Conservation (phyloP, 2,888 invertebrate species). For the Tinea trinotella region DNA sequence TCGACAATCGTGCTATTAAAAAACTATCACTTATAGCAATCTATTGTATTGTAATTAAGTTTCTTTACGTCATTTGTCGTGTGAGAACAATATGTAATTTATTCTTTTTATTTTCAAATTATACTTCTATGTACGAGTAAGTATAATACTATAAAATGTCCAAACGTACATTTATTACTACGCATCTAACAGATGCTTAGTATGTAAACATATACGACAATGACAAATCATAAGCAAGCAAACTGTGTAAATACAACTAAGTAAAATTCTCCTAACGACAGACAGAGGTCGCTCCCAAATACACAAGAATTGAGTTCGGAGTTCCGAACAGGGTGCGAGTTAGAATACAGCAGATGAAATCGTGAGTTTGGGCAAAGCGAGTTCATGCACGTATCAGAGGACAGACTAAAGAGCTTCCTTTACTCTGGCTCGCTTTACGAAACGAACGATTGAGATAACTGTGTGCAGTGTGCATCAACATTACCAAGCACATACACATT, state of each 20-base stretch:
- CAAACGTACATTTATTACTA: no score
- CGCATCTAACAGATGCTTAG: no score
- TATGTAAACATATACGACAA: neutral
- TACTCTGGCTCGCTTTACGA: slow-evolving; percentile 26
- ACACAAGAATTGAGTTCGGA: neutral
- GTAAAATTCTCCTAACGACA: neutral
- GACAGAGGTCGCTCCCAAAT: neutral
- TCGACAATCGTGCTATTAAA: no score
- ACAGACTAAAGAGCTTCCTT: slow-evolving; percentile 46
- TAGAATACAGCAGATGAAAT: slow-evolving; percentile 12
- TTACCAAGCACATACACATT: neutral
- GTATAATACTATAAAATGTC: no score
- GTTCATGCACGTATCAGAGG: slow-evolving; percentile 35
- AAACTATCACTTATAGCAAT: no score
- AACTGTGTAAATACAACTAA: neutral
- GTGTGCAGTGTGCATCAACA: neutral
- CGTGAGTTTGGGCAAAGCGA: slow-evolving; percentile 22
- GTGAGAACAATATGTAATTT: no score
- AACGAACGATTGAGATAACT: slow-evolving; percentile 60
- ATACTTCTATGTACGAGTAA: no score
- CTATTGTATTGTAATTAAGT: no score
- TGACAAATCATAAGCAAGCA: neutral
- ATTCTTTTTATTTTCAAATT: no score
- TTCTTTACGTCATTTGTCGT: no score
- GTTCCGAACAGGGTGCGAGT: neutral